Conservation (phyloP, 2,113 vertebrate species). For the Chroicocephalus ridibundus region DNA sequence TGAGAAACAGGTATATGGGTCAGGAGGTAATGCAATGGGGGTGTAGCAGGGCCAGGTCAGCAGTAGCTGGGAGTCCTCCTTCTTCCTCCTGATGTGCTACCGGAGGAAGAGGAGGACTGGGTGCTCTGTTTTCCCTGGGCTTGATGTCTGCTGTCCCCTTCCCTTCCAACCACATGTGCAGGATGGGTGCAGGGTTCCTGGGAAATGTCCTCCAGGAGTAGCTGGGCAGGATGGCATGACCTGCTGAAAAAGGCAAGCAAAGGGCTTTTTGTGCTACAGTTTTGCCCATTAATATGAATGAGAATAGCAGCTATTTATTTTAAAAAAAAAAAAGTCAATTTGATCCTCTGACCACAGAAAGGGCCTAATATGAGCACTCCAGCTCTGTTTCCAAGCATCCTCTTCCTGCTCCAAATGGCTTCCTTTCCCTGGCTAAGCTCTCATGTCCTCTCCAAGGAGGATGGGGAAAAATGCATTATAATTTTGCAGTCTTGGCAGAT, state of each 20-base stretch:
- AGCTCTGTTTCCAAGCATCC: conserved; percentile 47
- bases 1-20: not conserved
- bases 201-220: not conserved
- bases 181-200: not conserved
- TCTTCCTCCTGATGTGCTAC: not conserved
- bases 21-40: not conserved
- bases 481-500: conserved; percentile 28
- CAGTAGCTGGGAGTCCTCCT: not conserved
- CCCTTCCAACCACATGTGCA: fast-evolving
- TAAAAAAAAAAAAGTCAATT: not conserved
- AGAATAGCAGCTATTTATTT: not conserved
- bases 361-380: not conserved
- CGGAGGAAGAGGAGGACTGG: not conserved
- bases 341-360: not conserved
- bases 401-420: conserved; percentile 68
- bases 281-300: not conserved
- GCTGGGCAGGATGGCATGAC: fast-evolving
- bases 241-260: not conserved
- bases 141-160: not conserved
- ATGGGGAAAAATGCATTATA: not conserved
- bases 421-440: conserved; percentile 26
- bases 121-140: not conserved
- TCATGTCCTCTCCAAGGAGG: conserved; percentile 35
- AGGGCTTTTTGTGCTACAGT: not conserved
- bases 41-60: not conserved